A percentile compares a stretch with the other conserved stretches of the same genome.
Evolutionary conservation across 2,113 vertebrate species (phyloP).

Genomic region (Rhegmatorhina hoffmannsi): DNA sequence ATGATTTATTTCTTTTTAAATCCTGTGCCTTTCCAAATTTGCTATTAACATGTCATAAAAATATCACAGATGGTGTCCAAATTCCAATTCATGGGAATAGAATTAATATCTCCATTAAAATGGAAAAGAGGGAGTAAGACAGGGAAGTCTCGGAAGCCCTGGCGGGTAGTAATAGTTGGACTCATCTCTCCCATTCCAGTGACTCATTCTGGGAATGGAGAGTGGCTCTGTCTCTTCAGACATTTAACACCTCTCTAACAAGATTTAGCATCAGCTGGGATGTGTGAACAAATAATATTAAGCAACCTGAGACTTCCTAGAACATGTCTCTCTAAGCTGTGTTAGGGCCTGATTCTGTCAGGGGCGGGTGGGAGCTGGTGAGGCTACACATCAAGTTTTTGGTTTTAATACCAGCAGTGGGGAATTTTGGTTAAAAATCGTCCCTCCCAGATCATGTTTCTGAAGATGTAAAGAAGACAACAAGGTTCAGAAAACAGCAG

Average conservation of each 20-base stretch:
- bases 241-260: conserved; percentile 49
- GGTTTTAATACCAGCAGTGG: conserved; percentile 36
- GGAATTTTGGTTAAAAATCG: background rate
- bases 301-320: conserved; percentile 46
- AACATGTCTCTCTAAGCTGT: conserved; percentile 32
- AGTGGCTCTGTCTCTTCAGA: conserved; percentile 39
- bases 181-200: background rate
- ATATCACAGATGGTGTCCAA: conserved; percentile 18
- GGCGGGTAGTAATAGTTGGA: conserved; percentile 12
- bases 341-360: conserved; percentile 28
- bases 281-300: conserved; percentile 54
- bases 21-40: conserved; percentile 24
- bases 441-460: conserved; percentile 38
- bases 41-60: conserved; percentile 49
- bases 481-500: conserved; percentile 26
- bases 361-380: background rate
- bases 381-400: background rate
- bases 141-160: conserved; percentile 40
- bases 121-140: background rate
- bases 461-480: conserved; percentile 41
- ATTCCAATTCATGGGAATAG: conserved; percentile 55
- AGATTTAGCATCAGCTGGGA: conserved; percentile 48
- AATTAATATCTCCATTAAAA: conserved; percentile 56
- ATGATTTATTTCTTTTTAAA: background rate
- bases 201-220: conserved; percentile 56